Evolutionary conservation across 1,140 invertebrate genomes (phyloP).

Genomic region (Cyclina sinensis): DNA sequence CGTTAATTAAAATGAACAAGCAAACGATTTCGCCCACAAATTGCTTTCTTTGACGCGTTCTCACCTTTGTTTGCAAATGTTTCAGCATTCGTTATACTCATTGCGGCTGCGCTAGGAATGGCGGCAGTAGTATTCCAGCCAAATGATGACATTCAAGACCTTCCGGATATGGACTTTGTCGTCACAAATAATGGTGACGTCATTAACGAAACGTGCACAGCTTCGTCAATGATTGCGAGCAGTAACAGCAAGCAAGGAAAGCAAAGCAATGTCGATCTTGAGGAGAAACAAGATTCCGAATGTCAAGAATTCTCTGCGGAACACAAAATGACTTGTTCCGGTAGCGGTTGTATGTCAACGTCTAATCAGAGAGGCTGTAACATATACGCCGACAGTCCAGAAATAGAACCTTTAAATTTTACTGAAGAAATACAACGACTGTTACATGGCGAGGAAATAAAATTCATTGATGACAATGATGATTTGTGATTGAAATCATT

Average conservation of each 20-base stretch:
- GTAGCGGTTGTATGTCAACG: slow-evolving; percentile 16
- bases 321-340: slow-evolving; percentile 47
- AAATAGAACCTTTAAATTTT: slow-evolving; percentile 54
- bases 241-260: slow-evolving; percentile 40
- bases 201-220: slow-evolving; percentile 55
- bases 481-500: neutral
- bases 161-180: slow-evolving; percentile 47
- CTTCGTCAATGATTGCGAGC: slow-evolving; percentile 42
- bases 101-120: slow-evolving; percentile 63
- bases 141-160: slow-evolving; percentile 34
- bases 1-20: too few species aligned
- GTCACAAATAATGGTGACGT: slow-evolving; percentile 63
- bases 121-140: slow-evolving; percentile 62
- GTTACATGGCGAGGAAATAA: slow-evolving; percentile 47
- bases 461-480: slow-evolving; percentile 61
- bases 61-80: too few species aligned
- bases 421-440: slow-evolving; percentile 63
- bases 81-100: slow-evolving; percentile 63
- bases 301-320: slow-evolving; percentile 48
- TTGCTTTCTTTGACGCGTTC: too few species aligned
- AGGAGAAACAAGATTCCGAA: slow-evolving; percentile 62
- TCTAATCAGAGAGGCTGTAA: slow-evolving; percentile 14
- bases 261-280: neutral
- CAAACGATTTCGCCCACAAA: too few species aligned
- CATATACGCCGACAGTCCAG: slow-evolving; percentile 6